Evolutionary conservation across 2,113 vertebrate species (phyloP), one percentile per base, ranked within the genome.

Genomic region (Calyptommatus sinebrachiatus): DNA sequence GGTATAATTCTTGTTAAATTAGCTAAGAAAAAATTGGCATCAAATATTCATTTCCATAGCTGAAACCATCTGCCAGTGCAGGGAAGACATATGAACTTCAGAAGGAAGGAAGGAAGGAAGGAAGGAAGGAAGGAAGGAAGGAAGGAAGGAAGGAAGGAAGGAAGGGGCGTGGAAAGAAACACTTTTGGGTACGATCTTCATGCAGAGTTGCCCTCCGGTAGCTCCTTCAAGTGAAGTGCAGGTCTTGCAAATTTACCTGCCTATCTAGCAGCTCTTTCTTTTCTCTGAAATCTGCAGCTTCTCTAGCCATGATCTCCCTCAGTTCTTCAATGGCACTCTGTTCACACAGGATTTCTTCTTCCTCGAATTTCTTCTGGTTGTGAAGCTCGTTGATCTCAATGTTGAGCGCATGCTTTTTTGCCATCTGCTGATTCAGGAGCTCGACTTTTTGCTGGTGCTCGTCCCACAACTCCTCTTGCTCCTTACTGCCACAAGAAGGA

Each of bases 401-500:
- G 68, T 82, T 86, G n/a, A 77, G 77, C 0, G 21, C 2, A 35
- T 88, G 90, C 88, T 92, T 95, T 0, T 48, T 79, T 76, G 86
- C 88, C 86, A 95, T 83, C 12, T 78, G 82, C 9, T 81, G 75
- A 79, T 95, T 95, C 63, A 95, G 81, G 11, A 80, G 50, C 41
- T 90, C 57, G 73, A 94, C 85, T 41, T 9, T 61, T 75, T 87
- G 70, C 46, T 71, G 46, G 16, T 94, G 84, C 28, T 69, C 14
- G n/a, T 0, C 29, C 3, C 7, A 62, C 73, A 92, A 31, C 8
- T 60, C 8, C 31, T 81, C 87, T 86, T 88, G 89, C 70, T 94
- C 86, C 28, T 81, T 18, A 31, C 94, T 96, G 70, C 11, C 45
- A 41, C 16, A 48, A 76, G 66, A 65, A 41, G 67, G 11, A 45